Base-by-base conservation (phyloP, 2,113 vertebrate species). In the Pandion haliaetus region DNA sequence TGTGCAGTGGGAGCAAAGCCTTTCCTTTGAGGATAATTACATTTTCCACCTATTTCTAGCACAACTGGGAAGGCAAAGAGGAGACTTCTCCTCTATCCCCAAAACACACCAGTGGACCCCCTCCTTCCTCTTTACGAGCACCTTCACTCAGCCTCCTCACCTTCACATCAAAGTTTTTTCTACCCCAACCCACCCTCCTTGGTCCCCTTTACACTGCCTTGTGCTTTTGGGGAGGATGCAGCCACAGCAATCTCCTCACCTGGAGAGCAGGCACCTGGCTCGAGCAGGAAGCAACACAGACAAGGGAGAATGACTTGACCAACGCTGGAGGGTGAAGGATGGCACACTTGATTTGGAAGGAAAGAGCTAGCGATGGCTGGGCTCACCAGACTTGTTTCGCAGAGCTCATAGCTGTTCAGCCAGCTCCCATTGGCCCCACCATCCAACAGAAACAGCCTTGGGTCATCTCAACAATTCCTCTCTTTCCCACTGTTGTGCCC, bases 281-380 rank as follows among this genome's bases (percentile, higher is more conserved):
- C 4, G 0, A 34, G 38, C 62, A n/a, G 29, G 57, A 21, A 28
- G 7, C 31, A 15, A 2, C 5, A 1, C 24, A 3, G 24, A 12
- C 32, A 38, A 34, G 42, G 1, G 31, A 31, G 70, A 21, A 14
- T 5, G 44, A 24, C 52, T 9, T 14, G 36, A 5, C 7, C 28
- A 0, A 28, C 44, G 69, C 52, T 7, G 47, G 38, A 29, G 55
- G 31, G 50, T 21, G n/a, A 31, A 17, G 36, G 45, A 21, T 1
- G 9, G 45, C 55, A 36, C 3, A 0, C n/a, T 10, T 1, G 29
- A 6, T 17, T n/a, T 15, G 9, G 66, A 32, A 54, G 58, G 38
- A 9, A 34, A 20, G 24, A 38, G 21, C 67, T 7, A 32, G 59
- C 2, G 1, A 14, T 4, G 20, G 59, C 17, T 4, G 20, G 40